These are phyloP conservation scores for Urocynchramus pylzowi DNA, from an alignment of 2,113 vertebrate genomes.

Conservation along the genomic window DNA sequence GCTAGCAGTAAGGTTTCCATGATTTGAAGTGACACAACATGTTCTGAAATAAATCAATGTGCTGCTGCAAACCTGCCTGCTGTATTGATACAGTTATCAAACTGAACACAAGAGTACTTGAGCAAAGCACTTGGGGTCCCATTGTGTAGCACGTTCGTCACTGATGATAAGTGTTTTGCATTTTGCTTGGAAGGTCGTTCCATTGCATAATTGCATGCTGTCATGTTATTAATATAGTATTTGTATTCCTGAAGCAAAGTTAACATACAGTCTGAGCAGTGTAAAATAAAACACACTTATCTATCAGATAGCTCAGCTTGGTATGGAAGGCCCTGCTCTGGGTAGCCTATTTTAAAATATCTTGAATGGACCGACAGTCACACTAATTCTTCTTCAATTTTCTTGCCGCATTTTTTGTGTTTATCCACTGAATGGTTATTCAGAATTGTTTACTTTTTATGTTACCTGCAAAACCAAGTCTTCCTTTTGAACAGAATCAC, in stretches of 20 bases:
- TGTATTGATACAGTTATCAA: neutral
- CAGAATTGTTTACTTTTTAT: neutral
- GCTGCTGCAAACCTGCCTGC: neutral
- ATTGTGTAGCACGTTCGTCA: neutral
- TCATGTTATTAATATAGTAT: neutral
- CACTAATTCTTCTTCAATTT: neutral
- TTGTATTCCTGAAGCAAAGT: neutral
- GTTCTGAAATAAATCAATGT: neutral
- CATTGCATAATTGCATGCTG: neutral
- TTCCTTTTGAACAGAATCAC: neutral
- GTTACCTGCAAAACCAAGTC: neutral
- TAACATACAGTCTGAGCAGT: neutral
- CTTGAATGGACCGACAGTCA: neutral
- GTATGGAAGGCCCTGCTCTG: neutral
- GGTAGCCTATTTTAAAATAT: neutral
- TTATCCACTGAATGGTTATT: neutral
- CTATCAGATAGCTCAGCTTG: neutral
- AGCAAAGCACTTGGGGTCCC: neutral
- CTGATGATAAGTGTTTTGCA: neutral
- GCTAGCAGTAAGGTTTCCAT: neutral
- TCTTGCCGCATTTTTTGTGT: neutral
- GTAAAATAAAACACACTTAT: neutral
- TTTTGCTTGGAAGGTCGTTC: neutral
- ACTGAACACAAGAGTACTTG: neutral
- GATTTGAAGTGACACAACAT: neutral